Base-by-base conservation (phyloP, 2,888 invertebrate species). In the Tribolium freemani region DNA sequence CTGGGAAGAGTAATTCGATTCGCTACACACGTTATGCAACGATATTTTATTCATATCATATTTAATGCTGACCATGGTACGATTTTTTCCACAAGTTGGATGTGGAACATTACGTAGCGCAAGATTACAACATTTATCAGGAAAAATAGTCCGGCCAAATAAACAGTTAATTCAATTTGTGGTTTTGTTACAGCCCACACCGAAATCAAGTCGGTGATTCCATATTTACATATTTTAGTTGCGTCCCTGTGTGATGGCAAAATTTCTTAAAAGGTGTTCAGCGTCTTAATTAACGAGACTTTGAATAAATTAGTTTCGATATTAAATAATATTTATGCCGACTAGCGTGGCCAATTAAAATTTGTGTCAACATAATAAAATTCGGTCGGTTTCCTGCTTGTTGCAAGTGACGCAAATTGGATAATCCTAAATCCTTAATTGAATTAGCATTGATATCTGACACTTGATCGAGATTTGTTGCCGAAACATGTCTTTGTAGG, bases 301-400 rank as follows among this genome's bases (percentile, higher is more conserved):
- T n/a, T 16, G 16, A 16, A 13, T 11, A 38, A 10, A 13, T 38
- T 38, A 56, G 1, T n/a, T 16, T 16, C 16, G 16, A 16, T 16
- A 16, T 16, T 16, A 16, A 16, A 16, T 16, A 16, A 16, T 16
- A 16, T 16, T 16, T 16, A 16, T 16, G 16, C 2, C 1, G 16
- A 16, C 16, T 16, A 16, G 16, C 16, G 16, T 16, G 16, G 16
- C 16, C 16, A 1, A 16, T 16, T 16, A 16, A 16, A n/a, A 2
- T 16, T 57, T 44, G 16, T 57, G 57, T 57, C 57, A 57, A 38
- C 38, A 44, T 57, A 57, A 57, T 44, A 44, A 57, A 38, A 44
- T 57, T 57, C 44, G 20, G 44, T 57, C 44, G 20, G 44, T 38
- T 13, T 21, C 26, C 21, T 53, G 26, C n/a, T n/a, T 53, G 16